Base-by-base conservation (phyloP, 2,888 invertebrate genomes). In the Zaprionus obscuricornis region DNA sequence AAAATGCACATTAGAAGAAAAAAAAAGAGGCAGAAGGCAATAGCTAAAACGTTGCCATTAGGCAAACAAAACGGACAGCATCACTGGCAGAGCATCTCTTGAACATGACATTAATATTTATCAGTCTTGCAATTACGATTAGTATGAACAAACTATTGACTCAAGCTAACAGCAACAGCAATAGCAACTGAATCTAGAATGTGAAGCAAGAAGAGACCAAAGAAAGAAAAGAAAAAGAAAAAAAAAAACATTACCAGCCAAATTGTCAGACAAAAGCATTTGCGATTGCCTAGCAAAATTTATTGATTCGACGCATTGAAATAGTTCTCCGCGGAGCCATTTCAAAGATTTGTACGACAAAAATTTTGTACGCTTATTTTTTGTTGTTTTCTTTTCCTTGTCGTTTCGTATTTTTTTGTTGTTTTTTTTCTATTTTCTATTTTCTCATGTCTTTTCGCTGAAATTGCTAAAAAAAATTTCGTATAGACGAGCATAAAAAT, bases 301-400 rank as follows among this genome's bases (percentile, higher is more conserved):
- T 87, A 87, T 87, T 74, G 87, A 88, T 87, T 86, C 85, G 87
- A 85, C 87, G 87, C 87, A 87, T 85, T 85, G 87, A 86, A 88
- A 87, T 88, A 81, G 88, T 88, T 86, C 87, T 87, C 87, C 68
- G 65, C 62, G 88, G 87, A 77, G 87, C 88, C 83, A 88, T 87
- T 88, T 72, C 70, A 75, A 87, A 88, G 86, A 88, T 83, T 85
- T 83, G 83, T 78, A 68, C 85, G 83, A 82, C 83, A 64, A 43
- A 76, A 64, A 73, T 81, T 76, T 70, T 49, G 46, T 36, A 16
- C 76, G 45, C 57, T 66, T 57, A 36, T 62, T 66, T 62, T 42
- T 40, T 49, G 22, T 66, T 45, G 68, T 68, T 68, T 58, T 22
- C 49, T 42, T 55, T 49, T 10, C 18, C 24, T 26, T 52, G 50